Evolutionary conservation across 1,140 invertebrate species (phyloP), one percentile per base, ranked within the genome.

Genomic region (Lamellibrachia luymesi): DNA sequence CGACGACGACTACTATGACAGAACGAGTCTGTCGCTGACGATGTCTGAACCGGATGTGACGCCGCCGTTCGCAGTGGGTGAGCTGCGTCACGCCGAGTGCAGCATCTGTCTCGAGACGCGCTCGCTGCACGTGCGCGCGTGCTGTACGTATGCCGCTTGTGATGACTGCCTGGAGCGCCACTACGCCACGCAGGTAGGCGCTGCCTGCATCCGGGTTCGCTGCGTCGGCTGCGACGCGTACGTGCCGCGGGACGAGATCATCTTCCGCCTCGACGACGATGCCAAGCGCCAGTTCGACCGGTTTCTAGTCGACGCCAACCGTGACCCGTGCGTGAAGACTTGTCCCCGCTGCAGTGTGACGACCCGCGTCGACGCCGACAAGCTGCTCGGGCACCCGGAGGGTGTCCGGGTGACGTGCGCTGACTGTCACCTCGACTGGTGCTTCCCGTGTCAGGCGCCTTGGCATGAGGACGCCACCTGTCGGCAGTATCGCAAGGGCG

Each of bases 361-460:
- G 17, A 94, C 94, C 4, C 92, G 93, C 25, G 50, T 95, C 10
- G 89, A 92, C 25, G 93, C 93, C 2, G 91, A 93, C 8, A n/a
- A 50, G 91, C 91, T 94, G 56, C 91, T 93, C n/a, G 10, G 93
- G 92, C 94, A 94, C 22, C 92, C 90, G 51, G 94, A 94, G 51
- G 95, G 95, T 50, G 17, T 95, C 22, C 92, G 93, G 56, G 94
- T 96, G 1, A 93, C 92, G 17, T 97, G 96, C 94, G 51, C 94
- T 7, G 94, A 95, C 90, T 97, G 96, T 93, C 27, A 94, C 0
- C 93, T 96, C 50, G 93, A 94, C 50, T 97, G 96, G 96, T 97
- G 96, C 93, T 97, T 97, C 93, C 93, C 94, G 13, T 97, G 96
- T 92, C 96, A 97, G 93, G 95, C 96, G 17, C 96, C 96, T 10